Evolutionary conservation across 2,888 invertebrate species (phyloP).

Genomic region (Heliothis peltigera): DNA sequence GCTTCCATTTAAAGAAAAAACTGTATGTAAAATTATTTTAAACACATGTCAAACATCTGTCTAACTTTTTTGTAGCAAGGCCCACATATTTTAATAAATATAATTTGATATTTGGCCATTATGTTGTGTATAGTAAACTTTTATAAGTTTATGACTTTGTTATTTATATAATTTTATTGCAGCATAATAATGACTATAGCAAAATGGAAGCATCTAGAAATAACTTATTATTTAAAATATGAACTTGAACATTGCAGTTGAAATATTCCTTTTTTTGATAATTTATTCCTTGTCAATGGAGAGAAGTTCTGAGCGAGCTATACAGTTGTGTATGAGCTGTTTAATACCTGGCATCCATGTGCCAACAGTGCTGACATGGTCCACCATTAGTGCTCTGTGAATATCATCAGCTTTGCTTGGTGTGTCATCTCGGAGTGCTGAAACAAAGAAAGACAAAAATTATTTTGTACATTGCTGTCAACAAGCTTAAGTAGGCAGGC

Average conservation of each 20-base stretch:
- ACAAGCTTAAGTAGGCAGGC: too few relatives aligned
- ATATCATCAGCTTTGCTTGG: constrained; percentile 89
- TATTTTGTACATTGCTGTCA: too few relatives aligned
- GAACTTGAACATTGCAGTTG: neutral
- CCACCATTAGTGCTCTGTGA: constrained; percentile 90
- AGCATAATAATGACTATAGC: constrained; percentile 1
- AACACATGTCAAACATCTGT: too few relatives aligned
- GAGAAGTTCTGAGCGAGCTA: constrained; percentile 82
- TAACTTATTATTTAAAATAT: constrained; percentile 7
- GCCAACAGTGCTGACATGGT: constrained; percentile 89
- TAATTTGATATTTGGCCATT: constrained; percentile 11
- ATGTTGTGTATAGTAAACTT: neutral
- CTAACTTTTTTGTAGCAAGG: too few relatives aligned
- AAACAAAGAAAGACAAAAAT: constrained; percentile 55
- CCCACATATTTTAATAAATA: too few relatives aligned
- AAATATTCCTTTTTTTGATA: neutral
- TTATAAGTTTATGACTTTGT: neutral
- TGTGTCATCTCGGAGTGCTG: constrained; percentile 87
- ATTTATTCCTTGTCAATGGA: constrained; percentile 79
- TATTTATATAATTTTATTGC: neutral
- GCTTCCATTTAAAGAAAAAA: too few relatives aligned
- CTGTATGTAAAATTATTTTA: too few relatives aligned
- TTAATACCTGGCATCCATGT: constrained; percentile 91
- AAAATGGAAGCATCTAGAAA: constrained; percentile 18
- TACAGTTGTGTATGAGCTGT: constrained; percentile 88